Conservation (phyloP, 2,113 vertebrate species). For the Anser cygnoides region DNA sequence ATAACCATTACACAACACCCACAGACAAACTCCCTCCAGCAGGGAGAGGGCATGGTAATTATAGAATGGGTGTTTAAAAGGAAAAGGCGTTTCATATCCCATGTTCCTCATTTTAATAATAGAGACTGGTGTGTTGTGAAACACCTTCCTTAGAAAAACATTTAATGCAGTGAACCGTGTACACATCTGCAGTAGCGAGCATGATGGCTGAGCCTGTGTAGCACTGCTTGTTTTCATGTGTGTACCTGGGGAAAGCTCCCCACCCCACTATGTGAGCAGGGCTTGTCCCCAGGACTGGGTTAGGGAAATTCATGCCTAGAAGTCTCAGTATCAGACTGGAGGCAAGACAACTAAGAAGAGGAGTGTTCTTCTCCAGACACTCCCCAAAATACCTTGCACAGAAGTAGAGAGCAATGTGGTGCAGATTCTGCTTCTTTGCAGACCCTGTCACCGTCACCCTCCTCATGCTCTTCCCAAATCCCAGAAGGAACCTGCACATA, state of each 20-base stretch:
- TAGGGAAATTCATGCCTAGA: not conserved
- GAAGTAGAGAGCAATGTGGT: rapidly evolving
- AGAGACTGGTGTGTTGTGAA: not conserved
- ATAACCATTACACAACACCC: not conserved
- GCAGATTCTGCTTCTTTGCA: not conserved
- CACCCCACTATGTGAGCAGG: no score
- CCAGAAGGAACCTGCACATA: rapidly evolving
- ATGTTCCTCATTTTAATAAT: not conserved
- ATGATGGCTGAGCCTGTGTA: not conserved
- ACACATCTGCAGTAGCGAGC: not conserved
- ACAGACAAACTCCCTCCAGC: not conserved
- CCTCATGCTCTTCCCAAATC: not conserved
- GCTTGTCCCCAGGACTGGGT: not conserved
- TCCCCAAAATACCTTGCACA: rapidly evolving
- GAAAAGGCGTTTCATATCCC: not conserved
- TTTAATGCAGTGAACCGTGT: not conserved
- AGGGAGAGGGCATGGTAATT: not conserved
- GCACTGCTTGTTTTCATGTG: rapidly evolving
- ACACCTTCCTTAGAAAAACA: not conserved
- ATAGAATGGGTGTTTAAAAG: not conserved
- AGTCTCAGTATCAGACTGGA: not conserved
- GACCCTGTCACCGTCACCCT: not conserved
- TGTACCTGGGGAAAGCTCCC: not conserved
- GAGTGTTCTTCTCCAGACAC: no score
- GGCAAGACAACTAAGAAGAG: not conserved